Conservation (phyloP, 2,797 vertebrate genomes). For the Enteromius radiatus region DNA sequence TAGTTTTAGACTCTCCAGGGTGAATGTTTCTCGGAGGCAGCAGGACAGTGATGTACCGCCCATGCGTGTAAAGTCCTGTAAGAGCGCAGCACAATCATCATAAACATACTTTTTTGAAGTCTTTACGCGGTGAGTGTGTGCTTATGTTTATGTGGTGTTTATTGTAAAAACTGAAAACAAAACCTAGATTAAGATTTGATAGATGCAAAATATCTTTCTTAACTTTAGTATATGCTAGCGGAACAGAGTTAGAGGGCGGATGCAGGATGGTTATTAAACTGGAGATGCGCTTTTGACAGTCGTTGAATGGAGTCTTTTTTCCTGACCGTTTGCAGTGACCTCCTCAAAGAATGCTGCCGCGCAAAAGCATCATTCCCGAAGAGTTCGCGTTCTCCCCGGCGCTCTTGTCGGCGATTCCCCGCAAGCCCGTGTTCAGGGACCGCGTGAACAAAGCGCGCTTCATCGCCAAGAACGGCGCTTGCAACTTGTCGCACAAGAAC, state of each 20-base stretch:
- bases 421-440: conserved; percentile 92
- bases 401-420: conserved; percentile 85
- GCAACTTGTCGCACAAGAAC: conserved; percentile 98
- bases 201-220: background rate
- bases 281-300: conserved; percentile 10
- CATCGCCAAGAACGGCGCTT: conserved; percentile 95
- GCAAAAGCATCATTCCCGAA: conserved; percentile 98
- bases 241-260: background rate
- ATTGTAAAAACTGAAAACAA: background rate
- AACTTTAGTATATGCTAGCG: background rate
- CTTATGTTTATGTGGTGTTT: background rate
- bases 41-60: conserved; percentile 44
- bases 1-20: background rate
- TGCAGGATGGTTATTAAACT: conserved; percentile 9
- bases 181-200: background rate
- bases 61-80: conserved; percentile 34
- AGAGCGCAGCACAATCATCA: conserved; percentile 13
- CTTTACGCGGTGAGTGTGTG: conserved; percentile 2
- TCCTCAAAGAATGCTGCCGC: conserved; percentile 85
- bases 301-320: background rate
- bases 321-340: conserved; percentile 38
- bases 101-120: conserved; percentile 1
- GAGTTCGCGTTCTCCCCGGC: conserved; percentile 90
- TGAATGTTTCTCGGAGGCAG: conserved; percentile 3
- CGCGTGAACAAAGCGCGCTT: conserved; percentile 93